Conservation (phyloP, 2,113 vertebrate genomes). For the Microcebus lehilahytsara region DNA sequence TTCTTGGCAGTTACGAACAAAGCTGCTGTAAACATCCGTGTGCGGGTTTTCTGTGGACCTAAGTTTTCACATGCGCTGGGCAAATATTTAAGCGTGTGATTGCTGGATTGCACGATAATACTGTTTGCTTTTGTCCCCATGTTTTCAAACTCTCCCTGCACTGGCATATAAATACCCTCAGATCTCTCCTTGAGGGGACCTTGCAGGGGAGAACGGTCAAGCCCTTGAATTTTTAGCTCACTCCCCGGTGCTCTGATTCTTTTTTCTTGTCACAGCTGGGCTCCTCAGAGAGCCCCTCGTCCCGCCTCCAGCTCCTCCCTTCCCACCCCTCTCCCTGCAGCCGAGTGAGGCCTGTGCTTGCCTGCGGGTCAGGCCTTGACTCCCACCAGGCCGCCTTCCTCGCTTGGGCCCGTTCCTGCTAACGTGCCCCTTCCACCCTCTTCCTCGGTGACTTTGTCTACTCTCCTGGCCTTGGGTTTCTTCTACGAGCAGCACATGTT, state of each 20-base stretch:
- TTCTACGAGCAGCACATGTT: neutral
- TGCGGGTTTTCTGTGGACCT: neutral
- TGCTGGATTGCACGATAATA: neutral
- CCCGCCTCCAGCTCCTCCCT: neutral
- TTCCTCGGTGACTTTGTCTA: neutral
- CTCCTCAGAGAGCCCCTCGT: neutral
- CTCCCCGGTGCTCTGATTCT: neutral
- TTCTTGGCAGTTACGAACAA: neutral
- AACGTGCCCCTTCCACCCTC: neutral
- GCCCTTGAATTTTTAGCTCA: neutral
- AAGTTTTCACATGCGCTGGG: neutral
- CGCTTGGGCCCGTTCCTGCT: neutral
- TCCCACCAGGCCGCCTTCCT: neutral
- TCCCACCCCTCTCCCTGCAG: neutral
- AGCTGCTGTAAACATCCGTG: neutral
- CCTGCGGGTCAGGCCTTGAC: neutral
- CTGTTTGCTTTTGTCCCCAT: neutral
- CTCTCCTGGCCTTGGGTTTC: neutral
- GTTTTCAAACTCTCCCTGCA: neutral
- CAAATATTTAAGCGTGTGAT: neutral
- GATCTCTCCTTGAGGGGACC: neutral
- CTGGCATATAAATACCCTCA: neutral
- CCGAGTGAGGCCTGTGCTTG: neutral
- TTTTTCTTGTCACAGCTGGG: neutral
- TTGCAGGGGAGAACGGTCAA: neutral